A percentile compares a stretch with the other conserved stretches of the same genome.
These are phyloP conservation scores for Cabera pusaria DNA, from an alignment of 2,888 invertebrate species.

Conservation along the genomic window DNA sequence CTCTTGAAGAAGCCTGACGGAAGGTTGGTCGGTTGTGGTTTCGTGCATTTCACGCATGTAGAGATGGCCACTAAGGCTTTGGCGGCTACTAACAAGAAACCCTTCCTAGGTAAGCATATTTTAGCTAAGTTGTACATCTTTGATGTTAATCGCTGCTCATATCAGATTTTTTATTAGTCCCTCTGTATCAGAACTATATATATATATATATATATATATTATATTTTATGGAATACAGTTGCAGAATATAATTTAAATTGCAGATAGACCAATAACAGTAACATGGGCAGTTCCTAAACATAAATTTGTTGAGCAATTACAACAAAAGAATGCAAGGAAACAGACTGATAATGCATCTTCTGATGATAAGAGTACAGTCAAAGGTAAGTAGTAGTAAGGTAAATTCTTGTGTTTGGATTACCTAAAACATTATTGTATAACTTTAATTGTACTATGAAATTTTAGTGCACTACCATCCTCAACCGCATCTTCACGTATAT, in stretches of 20 bases:
- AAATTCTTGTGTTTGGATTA: too few relatives aligned
- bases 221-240: too few relatives aligned
- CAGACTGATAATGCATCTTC: constrained; percentile 7
- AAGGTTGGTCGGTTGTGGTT: constrained; percentile 93
- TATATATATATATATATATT: too few relatives aligned
- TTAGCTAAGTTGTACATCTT: too few relatives aligned
- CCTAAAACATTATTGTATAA: too few relatives aligned
- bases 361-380: constrained; percentile 11
- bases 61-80: constrained; percentile 92
- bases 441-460: too few relatives aligned
- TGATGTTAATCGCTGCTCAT: too few relatives aligned
- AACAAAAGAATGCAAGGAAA: constrained; percentile 35
- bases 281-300: constrained; percentile 95
- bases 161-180: too few relatives aligned
- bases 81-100: constrained; percentile 86
- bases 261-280: constrained; percentile 86
- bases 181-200: too few relatives aligned
- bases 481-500: too few relatives aligned
- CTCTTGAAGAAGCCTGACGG: constrained; percentile 89
- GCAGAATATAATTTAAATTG: too few relatives aligned
- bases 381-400: constrained; percentile 17
- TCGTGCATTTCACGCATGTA: constrained; percentile 91
- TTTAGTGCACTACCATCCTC: too few relatives aligned
- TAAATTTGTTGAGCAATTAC: constrained; percentile 76
- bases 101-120: constrained; percentile 77